phyloP scores from a whole-genome alignment of 1,140 invertebrate genomes.

The Phenacoccus solenopsis region DNA sequence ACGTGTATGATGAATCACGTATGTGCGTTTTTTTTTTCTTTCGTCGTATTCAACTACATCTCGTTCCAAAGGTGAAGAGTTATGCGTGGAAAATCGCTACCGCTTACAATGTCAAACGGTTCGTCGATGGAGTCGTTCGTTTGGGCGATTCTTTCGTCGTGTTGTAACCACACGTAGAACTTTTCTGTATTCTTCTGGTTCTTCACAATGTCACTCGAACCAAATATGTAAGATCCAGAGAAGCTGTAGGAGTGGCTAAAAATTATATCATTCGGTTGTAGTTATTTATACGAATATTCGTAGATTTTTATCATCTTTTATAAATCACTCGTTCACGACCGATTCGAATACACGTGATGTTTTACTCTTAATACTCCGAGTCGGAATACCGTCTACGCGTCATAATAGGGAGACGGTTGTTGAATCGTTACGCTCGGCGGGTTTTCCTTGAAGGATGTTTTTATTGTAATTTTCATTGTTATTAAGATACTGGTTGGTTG shows the following conservation, averaged over 20 bases:
- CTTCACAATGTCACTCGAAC: too few species aligned
- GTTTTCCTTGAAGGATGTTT: background rate
- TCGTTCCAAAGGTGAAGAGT: background rate
- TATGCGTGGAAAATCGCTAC: background rate
- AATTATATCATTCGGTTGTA: too few species aligned
- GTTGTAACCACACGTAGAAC: too few species aligned
- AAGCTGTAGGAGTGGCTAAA: too few species aligned
- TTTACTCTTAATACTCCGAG: too few species aligned
- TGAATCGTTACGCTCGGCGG: background rate
- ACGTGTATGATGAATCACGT: background rate
- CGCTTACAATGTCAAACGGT: background rate
- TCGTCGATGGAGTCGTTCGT: too few species aligned
- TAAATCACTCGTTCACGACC: background rate
- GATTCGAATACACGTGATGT: background rate
- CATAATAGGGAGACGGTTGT: background rate
- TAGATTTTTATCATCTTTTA: too few species aligned
- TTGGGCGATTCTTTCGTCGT: too few species aligned
- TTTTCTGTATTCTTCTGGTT: too few species aligned
- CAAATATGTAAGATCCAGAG: too few species aligned
- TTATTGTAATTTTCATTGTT: conserved; percentile 3
- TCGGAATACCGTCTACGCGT: too few species aligned
- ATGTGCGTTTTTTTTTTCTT: background rate
- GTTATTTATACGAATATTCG: too few species aligned
- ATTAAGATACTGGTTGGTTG: conserved; percentile 1
- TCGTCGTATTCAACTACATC: background rate